A percentile compares a stretch with the other conserved stretches of the same genome.
phyloP scores from a whole-genome alignment of 2,888 invertebrate species.

The Branchellion lobata region DNA sequence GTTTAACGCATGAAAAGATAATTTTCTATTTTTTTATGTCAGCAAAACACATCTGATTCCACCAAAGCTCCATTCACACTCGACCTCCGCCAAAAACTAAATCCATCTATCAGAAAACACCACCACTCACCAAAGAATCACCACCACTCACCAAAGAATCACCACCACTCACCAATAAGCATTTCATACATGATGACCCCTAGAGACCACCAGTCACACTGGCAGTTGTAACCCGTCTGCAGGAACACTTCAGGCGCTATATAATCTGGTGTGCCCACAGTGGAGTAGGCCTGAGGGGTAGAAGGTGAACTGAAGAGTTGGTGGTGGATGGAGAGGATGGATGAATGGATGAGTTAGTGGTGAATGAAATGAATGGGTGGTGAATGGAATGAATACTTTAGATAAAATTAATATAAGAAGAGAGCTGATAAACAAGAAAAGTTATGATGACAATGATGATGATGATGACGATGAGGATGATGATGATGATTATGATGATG shows the following conservation, averaged over 20 bases:
- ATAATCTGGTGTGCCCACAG: slow-evolving; percentile 93
- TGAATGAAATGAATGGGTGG: neutral
- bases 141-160: neutral
- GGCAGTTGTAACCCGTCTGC: slow-evolving; percentile 94
- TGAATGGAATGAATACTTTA: too few species aligned
- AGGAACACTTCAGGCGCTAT: slow-evolving; percentile 95
- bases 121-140: too few species aligned
- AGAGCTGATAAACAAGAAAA: too few species aligned
- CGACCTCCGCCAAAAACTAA: neutral
- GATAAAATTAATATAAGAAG: too few species aligned
- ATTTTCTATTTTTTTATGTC: too few species aligned
- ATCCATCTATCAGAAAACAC: neutral
- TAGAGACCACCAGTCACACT: slow-evolving; percentile 99
- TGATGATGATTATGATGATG: slow-evolving; percentile 44
- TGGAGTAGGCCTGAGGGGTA: slow-evolving; percentile 66
- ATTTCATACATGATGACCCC: slow-evolving; percentile 99
- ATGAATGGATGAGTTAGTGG: neutral
- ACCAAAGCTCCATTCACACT: too few species aligned
- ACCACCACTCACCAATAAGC: slow-evolving; percentile 76
- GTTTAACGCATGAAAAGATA: too few species aligned
- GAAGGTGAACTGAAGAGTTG: too few species aligned
- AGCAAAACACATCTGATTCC: too few species aligned
- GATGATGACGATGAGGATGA: slow-evolving; percentile 43
- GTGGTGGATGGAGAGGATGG: too few species aligned
- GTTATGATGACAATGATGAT: slow-evolving; percentile 40